Evolutionary conservation across 2,888 invertebrate genomes (phyloP).

Genomic region (Trachelus troglodyta): DNA sequence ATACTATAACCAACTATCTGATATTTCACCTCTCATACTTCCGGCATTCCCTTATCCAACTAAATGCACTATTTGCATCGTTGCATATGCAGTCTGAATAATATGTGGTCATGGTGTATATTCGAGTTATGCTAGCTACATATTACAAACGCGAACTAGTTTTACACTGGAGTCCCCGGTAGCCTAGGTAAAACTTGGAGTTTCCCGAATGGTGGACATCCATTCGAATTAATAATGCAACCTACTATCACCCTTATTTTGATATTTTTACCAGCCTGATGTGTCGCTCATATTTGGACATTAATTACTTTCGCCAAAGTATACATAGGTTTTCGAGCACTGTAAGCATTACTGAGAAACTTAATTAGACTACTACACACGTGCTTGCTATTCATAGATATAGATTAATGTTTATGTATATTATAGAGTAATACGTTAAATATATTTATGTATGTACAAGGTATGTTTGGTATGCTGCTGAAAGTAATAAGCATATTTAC

Average conservation of each 20-base stretch:
- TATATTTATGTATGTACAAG: not conserved
- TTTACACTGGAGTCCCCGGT: constrained; percentile 11
- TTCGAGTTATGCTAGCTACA: constrained; percentile 20
- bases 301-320: constrained; percentile 32
- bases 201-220: constrained; percentile 28
- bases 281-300: constrained; percentile 24
- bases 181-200: constrained; percentile 30
- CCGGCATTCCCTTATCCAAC: not conserved
- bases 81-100: constrained; percentile 32
- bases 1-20: not conserved
- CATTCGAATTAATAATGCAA: constrained; percentile 41
- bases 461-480: not conserved
- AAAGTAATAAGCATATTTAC: not conserved
- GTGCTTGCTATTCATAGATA: not conserved
- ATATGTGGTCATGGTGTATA: constrained; percentile 22
- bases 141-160: constrained; percentile 10
- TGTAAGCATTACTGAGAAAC: not conserved
- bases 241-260: constrained; percentile 33
- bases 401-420: not conserved
- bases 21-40: not conserved
- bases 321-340: not conserved
- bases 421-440: not conserved
- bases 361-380: not conserved
- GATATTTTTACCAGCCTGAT: constrained; percentile 20
- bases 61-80: constrained; percentile 21